Conservation (phyloP, 2,888 invertebrate genomes). For the Strigamia maritima region DNA sequence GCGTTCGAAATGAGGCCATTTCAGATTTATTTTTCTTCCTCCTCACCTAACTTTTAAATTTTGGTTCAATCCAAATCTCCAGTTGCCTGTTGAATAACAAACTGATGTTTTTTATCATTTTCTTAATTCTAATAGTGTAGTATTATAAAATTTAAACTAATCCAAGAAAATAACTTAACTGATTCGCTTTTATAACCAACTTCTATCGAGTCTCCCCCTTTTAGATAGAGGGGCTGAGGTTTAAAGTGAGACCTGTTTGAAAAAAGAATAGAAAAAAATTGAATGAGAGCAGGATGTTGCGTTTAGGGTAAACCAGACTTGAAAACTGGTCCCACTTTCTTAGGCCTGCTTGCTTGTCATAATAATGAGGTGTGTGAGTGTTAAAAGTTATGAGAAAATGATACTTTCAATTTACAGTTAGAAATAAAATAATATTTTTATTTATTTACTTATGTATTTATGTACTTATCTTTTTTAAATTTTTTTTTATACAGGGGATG, state of each 20-base stretch:
- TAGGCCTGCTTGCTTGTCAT: neutral
- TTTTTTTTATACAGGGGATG: neutral
- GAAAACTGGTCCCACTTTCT: neutral
- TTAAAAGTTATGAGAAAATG: neutral
- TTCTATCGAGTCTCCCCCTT: neutral
- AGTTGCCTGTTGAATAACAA: constrained; percentile 8
- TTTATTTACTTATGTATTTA: neutral
- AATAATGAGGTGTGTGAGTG: neutral
- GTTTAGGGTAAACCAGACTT: neutral
- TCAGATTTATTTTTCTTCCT: constrained; percentile 22
- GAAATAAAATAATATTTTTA: neutral
- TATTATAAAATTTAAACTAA: too few species aligned
- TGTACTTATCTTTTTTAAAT: neutral
- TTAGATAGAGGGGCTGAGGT: neutral
- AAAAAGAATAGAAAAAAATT: neutral
- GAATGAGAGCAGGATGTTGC: constrained; percentile 5
- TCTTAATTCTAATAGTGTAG: neutral
- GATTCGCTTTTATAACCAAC: neutral
- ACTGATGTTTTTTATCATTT: neutral
- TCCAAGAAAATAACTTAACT: neutral
- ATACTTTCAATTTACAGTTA: neutral
- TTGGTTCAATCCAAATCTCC: constrained; percentile 25
- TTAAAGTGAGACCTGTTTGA: neutral
- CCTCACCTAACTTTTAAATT: constrained; percentile 1
- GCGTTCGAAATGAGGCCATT: constrained; percentile 14